phyloP scores from a whole-genome alignment of 2,888 invertebrate genomes.

The Choreutis nemorana region DNA sequence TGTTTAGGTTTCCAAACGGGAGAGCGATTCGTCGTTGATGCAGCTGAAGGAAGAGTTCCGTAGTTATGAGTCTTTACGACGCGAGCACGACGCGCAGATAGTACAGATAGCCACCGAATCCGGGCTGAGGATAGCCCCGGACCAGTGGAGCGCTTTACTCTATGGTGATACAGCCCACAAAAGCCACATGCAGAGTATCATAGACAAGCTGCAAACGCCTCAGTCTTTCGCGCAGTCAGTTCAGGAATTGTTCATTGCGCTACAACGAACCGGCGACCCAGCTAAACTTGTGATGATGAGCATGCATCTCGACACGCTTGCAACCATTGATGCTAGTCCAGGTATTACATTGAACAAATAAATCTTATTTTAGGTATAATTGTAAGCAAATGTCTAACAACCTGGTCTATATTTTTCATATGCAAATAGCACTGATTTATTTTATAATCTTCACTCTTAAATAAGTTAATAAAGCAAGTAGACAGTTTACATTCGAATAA shows the following conservation, averaged over 20 bases:
- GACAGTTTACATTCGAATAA: no score
- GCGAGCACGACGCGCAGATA: constrained; percentile 98
- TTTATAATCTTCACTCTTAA: no score
- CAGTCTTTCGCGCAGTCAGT: constrained; percentile 92
- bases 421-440: no score
- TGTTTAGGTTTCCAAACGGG: constrained; percentile 88
- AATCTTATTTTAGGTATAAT: no score
- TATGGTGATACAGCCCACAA: constrained; percentile 97
- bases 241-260: constrained; percentile 88
- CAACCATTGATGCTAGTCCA: constrained; percentile 86
- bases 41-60: constrained; percentile 97
- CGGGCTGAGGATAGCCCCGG: constrained; percentile 94
- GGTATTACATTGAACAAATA: no score
- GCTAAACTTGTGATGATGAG: constrained; percentile 75
- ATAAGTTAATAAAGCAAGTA: no score
- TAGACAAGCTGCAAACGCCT: constrained; percentile 91
- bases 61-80: constrained; percentile 88
- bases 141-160: constrained; percentile 96
- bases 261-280: constrained; percentile 90
- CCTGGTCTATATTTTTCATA: no score
- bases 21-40: constrained; percentile 97
- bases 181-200: constrained; percentile 93
- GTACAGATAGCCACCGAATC: constrained; percentile 98
- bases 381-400: no score
- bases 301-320: constrained; percentile 82